Evolutionary conservation across 2,113 vertebrate species (phyloP).

Genomic region (Peromyscus californicus): DNA sequence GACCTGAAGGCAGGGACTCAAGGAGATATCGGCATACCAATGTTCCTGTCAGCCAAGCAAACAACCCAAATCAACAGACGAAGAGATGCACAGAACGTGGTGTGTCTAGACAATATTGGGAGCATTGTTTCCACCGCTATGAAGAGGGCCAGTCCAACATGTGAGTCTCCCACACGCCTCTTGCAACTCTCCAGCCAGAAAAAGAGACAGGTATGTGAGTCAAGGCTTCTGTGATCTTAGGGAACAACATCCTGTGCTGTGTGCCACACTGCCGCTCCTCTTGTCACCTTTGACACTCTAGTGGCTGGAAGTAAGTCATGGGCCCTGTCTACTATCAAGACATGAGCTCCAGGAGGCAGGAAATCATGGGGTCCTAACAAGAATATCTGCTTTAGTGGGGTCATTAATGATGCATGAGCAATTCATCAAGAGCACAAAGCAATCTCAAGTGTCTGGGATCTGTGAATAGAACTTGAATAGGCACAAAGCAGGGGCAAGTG

Average conservation of each 20-base stretch:
- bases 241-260: neutral
- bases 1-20: neutral
- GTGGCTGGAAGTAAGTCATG: neutral
- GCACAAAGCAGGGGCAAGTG: neutral
- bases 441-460: neutral
- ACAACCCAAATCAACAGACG: neutral
- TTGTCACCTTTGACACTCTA: neutral
- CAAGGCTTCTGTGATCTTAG: too few species aligned
- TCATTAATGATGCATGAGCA: neutral
- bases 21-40: neutral
- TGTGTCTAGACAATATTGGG: neutral
- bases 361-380: neutral
- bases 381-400: neutral
- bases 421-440: neutral
- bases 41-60: neutral
- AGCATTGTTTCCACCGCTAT: neutral
- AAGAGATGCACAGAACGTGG: neutral
- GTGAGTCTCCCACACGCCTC: neutral
- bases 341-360: neutral
- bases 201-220: neutral
- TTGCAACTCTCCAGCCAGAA: neutral
- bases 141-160: too few species aligned
- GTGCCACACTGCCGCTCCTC: neutral
- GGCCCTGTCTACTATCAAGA: neutral
- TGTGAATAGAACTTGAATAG: neutral